These are phyloP conservation scores for Corvus moneduloides DNA, from an alignment of 2,113 vertebrate species.

Conservation along the genomic window DNA sequence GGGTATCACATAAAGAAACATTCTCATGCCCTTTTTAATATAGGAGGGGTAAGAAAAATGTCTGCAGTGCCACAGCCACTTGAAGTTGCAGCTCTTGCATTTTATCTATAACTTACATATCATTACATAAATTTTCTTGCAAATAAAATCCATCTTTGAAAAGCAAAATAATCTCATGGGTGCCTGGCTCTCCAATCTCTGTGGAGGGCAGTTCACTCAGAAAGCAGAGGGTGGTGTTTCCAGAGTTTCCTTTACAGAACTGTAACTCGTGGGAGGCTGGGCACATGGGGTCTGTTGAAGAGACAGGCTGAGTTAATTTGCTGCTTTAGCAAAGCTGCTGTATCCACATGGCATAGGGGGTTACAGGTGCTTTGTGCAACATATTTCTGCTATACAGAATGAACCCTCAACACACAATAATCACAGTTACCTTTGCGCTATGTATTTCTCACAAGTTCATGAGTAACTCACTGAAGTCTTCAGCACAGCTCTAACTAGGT, in stretches of 20 bases:
- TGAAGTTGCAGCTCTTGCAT: neutral
- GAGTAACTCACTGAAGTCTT: neutral
- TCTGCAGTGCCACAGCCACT: neutral
- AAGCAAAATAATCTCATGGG: neutral
- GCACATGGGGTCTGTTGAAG: neutral
- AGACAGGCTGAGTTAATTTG: neutral
- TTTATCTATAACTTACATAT: neutral
- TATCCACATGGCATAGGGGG: too few species aligned
- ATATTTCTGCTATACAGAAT: neutral
- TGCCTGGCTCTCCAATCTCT: fast-evolving
- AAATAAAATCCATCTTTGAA: neutral
- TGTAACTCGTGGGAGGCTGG: neutral
- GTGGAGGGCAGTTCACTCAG: neutral
- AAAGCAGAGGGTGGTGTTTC: neutral
- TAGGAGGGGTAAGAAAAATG: neutral
- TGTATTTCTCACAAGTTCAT: neutral
- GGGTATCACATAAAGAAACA: neutral
- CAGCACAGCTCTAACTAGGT: neutral
- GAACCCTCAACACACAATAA: neutral
- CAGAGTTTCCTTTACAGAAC: neutral
- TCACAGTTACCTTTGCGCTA: neutral
- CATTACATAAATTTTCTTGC: neutral
- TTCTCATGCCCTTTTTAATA: neutral
- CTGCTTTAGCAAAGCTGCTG: neutral
- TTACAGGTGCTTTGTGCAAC: neutral